Evolutionary conservation across 2,797 vertebrate species (phyloP), one percentile per base, ranked within the genome.

Genomic region (Euthynnus affinis): DNA sequence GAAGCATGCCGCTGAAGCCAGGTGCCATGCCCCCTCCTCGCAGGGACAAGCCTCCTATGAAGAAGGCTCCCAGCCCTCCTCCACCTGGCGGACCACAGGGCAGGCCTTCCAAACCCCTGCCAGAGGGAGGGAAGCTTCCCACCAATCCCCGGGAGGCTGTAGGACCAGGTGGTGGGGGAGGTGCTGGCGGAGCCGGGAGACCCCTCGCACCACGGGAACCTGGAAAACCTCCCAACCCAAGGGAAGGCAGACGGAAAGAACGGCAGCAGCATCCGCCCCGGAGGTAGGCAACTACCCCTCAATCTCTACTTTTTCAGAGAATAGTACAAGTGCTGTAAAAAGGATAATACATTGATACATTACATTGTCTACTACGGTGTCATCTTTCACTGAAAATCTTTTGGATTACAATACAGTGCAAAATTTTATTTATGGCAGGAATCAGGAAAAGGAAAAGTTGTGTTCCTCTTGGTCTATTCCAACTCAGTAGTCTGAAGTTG

Each of bases 221-320:
- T 0, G 92, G 93, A 71, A 98, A 97, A 82, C 90, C 95, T 0
- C 95, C 94, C 46, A 97, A 96, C 76, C 93, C 86, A 0, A 91
- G 97, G 78, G 97, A 98, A 83, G 96, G 96, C 1, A 93, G 97
- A 46, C 95, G 94, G 89, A 99, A 98, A 94, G 97, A 98, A 55
- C 94, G 96, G 0, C 97, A 94, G 81, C 93, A 94, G 2, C 96
- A 96, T 37, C 97, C 96, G 32, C 96, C 97, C 8, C 94, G 96
- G 80, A 98, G 97, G 98, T 99, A 90, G n/a, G 85, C 14, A 18
- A 3, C 17, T 5, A 42, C 13, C 14, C 40, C 12, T 51, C 0
- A 29, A 29, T 22, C 17, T 17, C 10, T 40, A 2, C 6, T 13
- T 17, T 60, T 71, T 42, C 7, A 49, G 1, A 9, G 10, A 27